Evolutionary conservation across 2,113 vertebrate genomes (phyloP).

Genomic region (Menura novaehollandiae): DNA sequence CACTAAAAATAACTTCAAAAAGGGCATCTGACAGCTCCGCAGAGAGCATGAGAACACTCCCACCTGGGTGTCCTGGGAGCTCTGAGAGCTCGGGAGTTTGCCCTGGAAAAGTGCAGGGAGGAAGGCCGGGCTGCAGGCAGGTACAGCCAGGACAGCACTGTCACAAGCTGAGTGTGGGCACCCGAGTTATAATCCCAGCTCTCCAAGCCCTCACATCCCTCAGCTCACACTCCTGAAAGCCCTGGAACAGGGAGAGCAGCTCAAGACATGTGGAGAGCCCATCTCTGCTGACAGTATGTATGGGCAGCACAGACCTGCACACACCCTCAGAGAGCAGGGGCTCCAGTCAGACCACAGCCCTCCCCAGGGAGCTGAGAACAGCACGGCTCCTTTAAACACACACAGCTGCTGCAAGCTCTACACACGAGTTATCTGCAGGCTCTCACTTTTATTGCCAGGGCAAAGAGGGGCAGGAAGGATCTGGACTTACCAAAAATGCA

Average conservation of each 20-base stretch:
- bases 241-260: background rate
- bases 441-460: background rate
- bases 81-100: background rate
- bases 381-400: background rate
- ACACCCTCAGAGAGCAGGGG: background rate
- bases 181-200: background rate
- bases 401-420: background rate
- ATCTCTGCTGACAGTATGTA: background rate
- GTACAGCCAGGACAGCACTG: background rate
- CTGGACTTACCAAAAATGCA: background rate
- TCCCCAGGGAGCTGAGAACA: background rate
- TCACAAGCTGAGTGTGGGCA: background rate
- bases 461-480: background rate
- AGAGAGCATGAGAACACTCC: conserved; percentile 22
- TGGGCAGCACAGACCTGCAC: background rate
- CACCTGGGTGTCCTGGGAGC: conserved; percentile 13
- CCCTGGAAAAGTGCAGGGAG: background rate
- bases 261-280: background rate
- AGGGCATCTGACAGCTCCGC: conserved; percentile 30
- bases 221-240: background rate
- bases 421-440: background rate
- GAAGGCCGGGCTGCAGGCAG: background rate
- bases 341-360: background rate
- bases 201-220: background rate
- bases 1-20: conserved; percentile 62